Evolutionary conservation across 1,140 invertebrate genomes (phyloP).

Genomic region (Tetramorium simillimum): DNA sequence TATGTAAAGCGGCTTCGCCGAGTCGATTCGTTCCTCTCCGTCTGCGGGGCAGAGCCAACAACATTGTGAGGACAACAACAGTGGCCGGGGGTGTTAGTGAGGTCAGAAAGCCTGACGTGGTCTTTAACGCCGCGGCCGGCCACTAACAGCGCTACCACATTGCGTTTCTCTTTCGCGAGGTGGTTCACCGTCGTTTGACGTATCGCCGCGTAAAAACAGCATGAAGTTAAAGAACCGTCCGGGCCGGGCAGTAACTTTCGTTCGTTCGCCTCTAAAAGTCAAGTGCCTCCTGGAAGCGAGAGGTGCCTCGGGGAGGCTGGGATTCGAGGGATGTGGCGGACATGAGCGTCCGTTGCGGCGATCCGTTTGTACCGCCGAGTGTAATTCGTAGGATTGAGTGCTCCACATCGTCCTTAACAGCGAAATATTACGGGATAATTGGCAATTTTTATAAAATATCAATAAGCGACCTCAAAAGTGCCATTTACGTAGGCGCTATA

Average conservation of each 20-base stretch:
- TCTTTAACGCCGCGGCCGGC: conserved; percentile 52
- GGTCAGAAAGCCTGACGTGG: conserved; percentile 1
- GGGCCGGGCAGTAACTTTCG: conserved; percentile 70
- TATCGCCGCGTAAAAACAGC: conserved; percentile 74
- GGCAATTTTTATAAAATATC: neutral
- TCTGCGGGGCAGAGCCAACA: neutral
- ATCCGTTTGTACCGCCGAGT: conserved; percentile 19
- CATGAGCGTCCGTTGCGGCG: neutral
- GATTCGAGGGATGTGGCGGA: conserved; percentile 31
- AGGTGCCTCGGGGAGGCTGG: conserved; percentile 26
- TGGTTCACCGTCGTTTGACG: conserved; percentile 62
- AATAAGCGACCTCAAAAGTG: neutral
- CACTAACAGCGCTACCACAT: conserved; percentile 66
- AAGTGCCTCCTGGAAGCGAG: conserved; percentile 61
- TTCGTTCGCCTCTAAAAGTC: conserved; percentile 72
- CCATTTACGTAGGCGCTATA: neutral
- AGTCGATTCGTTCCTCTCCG: conserved; percentile 35
- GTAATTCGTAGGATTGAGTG: conserved; percentile 1
- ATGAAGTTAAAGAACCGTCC: conserved; percentile 72
- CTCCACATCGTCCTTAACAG: neutral
- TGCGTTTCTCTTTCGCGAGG: conserved; percentile 55
- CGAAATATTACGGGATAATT: neutral
- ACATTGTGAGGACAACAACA: neutral
- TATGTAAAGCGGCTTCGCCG: conserved; percentile 3
- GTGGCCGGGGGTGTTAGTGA: neutral